Percentiles rank a stretch among this genome's conserved stretches.
phyloP scores from a whole-genome alignment of 2,888 invertebrate species.

The Phalangium opilio region DNA sequence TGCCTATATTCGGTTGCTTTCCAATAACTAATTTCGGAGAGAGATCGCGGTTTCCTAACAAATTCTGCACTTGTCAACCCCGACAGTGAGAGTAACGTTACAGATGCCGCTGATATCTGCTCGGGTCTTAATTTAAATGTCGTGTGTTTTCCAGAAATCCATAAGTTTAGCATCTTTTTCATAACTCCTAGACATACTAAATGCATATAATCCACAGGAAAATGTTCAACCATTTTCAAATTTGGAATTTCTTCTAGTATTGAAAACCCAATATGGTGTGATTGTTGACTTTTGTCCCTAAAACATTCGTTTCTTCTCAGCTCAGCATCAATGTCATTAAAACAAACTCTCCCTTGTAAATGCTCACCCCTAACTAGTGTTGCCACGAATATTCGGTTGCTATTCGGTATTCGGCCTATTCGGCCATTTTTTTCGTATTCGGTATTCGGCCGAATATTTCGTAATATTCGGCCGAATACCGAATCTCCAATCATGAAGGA shows the following conservation, averaged over 20 bases:
- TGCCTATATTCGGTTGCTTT: slow-evolving; percentile 24
- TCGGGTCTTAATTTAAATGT: no score
- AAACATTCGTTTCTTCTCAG: slow-evolving; percentile 16
- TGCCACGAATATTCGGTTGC: no score
- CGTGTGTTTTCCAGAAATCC: slow-evolving; percentile 19
- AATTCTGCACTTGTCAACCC: slow-evolving; percentile 18
- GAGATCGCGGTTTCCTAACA: slow-evolving; percentile 21
- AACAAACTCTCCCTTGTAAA: no score
- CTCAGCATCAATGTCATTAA: no score
- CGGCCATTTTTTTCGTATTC: no score
- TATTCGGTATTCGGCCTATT: no score
- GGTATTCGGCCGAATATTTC: no score
- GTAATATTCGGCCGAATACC: no score
- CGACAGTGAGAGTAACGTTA: background rate
- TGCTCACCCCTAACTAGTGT: no score
- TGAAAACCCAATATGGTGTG: slow-evolving; percentile 18
- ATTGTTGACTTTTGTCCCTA: slow-evolving; percentile 14
- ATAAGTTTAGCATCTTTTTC: slow-evolving; percentile 22
- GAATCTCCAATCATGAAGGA: no score
- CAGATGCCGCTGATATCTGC: no score
- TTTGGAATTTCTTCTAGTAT: slow-evolving; percentile 14
- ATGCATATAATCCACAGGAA: slow-evolving; percentile 27
- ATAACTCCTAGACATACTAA: slow-evolving; percentile 25
- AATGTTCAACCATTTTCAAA: slow-evolving; percentile 19
- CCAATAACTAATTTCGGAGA: slow-evolving; percentile 21